Evolutionary conservation across 2,113 vertebrate genomes (phyloP), one percentile per base, ranked within the genome.

Genomic region (Paracanthobrama guichenoti): DNA sequence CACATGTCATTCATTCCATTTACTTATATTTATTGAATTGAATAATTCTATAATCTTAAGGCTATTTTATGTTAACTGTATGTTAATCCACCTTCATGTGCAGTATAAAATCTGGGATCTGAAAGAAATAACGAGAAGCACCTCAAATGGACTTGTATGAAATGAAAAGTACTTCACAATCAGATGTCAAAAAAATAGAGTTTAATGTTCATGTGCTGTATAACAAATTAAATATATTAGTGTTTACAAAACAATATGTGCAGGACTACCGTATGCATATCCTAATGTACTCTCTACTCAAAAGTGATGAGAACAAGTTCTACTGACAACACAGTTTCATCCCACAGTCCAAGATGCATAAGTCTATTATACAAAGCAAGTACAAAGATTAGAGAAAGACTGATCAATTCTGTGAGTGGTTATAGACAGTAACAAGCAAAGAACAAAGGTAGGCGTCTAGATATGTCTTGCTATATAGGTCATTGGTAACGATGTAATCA

Each of bases 141-240:
- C 18, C 8, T 55, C 6, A 55, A 55, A 55, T 22, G 3, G 8
- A 57, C 35, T 24, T 1, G n/a, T n/a, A n/a, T 35, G 42, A 26
- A 46, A 81, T 64, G 31, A 82, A 84, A 87, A 83, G 20, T 31
- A 86, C 60, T 66, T 24, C 81, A 81, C 60, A 84, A 79, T 86
- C 84, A 53, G 50, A 86, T 88, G 59, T 91, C 84, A 90, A 91
- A 91, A 88, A 90, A 91, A 96, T 94, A 94, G 93, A 93, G 92
- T 95, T 95, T 95, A 95, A 94, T 95, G 91, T 90, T 88, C 84
- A 87, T 91, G 89, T 88, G 87, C 89, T 86, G 93, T 95, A 94
- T 94, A 95, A 92, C 92, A 96, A 96, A 94, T 95, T 95, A 95
- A 95, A 95, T 96, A 96, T 94, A 96, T 95, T 96, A 96, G 95